phyloP scores from a whole-genome alignment of 1,140 invertebrate genomes.

The Cataglyphis hispanica region DNA sequence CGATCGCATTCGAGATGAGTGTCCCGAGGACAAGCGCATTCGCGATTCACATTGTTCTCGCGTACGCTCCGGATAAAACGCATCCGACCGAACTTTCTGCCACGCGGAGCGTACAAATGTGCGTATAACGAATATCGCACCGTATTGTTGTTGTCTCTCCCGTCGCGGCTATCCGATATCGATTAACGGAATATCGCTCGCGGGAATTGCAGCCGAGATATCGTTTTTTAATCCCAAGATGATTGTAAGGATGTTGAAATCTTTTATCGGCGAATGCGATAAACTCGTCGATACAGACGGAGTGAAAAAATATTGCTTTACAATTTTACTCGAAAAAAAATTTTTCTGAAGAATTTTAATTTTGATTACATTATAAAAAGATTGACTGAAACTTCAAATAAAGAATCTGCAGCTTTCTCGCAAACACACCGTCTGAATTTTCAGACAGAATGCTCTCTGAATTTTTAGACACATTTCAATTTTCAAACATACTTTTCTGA shows the following conservation, averaged over 20 bases:
- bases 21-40: not conserved
- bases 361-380: not conserved
- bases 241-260: not conserved
- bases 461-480: too few species aligned
- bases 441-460: too few species aligned
- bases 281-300: not conserved
- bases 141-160: not conserved
- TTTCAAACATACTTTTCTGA: too few species aligned
- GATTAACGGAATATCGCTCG: slow-evolving; percentile 17
- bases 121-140: slow-evolving; percentile 14
- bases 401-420: too few species aligned
- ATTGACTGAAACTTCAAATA: too few species aligned
- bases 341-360: not conserved
- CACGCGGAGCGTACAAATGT: not conserved
- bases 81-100: slow-evolving; percentile 29
- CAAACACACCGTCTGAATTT: too few species aligned
- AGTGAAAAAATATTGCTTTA: slow-evolving; percentile 19
- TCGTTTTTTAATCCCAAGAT: slow-evolving; percentile 16
- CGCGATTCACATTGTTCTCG: slow-evolving; percentile 13
- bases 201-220: not conserved
- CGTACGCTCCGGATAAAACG: slow-evolving; percentile 6
- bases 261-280: not conserved
- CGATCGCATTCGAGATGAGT: slow-evolving; percentile 35
- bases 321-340: not conserved
- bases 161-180: not conserved